Evolutionary conservation across 2,113 vertebrate species (phyloP).

Genomic region (Halcyon malimbica): DNA sequence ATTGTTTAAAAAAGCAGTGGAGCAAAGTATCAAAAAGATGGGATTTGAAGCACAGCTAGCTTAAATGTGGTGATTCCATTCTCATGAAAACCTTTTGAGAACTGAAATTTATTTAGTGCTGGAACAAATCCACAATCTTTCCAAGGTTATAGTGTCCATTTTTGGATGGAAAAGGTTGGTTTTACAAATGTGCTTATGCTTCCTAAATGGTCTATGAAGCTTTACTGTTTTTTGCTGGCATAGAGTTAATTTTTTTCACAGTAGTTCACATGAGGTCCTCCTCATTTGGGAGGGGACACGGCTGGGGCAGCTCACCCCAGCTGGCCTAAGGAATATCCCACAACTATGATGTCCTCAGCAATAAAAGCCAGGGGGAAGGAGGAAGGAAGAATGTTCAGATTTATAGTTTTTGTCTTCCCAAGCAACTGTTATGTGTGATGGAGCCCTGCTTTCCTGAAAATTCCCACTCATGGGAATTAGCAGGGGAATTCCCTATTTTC

Average conservation of each 20-base stretch:
- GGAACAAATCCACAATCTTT: neutral
- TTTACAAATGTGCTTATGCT: neutral
- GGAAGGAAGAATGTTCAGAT: neutral
- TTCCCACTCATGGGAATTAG: neutral
- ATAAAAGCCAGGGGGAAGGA: neutral
- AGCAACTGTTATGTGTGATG: rapidly evolving
- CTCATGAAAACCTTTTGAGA: neutral
- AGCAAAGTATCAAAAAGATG: neutral
- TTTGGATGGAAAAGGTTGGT: neutral
- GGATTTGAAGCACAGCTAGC: neutral
- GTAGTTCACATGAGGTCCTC: neutral
- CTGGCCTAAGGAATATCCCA: neutral
- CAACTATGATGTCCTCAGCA: neutral
- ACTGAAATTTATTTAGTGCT: neutral
- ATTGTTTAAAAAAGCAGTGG: neutral
- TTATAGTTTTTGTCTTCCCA: neutral
- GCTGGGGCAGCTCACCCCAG: neutral
- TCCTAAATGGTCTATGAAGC: neutral
- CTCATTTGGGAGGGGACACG: neutral
- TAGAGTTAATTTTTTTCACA: neutral
- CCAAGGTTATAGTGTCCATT: neutral
- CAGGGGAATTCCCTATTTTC: neutral
- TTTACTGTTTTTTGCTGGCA: neutral
- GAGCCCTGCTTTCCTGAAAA: neutral
- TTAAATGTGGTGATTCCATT: neutral